Conservation (phyloP, 2,113 vertebrate genomes). For the Chaetodon auriga region DNA sequence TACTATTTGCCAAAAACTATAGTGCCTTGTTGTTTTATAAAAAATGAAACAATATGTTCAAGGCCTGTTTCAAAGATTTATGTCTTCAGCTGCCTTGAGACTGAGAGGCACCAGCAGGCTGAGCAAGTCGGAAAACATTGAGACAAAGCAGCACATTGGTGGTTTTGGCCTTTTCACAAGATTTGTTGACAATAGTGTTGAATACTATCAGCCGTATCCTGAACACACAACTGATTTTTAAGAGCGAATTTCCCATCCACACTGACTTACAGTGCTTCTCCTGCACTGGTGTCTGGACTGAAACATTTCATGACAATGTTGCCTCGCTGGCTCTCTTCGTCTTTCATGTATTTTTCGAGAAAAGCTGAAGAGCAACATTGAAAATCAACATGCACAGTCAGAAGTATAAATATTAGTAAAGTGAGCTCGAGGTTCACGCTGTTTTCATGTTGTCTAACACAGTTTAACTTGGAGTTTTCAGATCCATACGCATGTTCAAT, state of each 20-base stretch:
- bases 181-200: not conserved
- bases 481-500: not conserved
- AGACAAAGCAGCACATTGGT: not conserved
- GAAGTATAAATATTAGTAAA: constrained; percentile 36
- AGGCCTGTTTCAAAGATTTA: not conserved
- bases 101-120: constrained; percentile 1
- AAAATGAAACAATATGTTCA: constrained; percentile 8
- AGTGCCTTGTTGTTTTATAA: not conserved
- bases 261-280: not conserved
- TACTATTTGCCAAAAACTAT: not conserved
- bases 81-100: not conserved
- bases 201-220: not conserved
- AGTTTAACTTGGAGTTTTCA: constrained; percentile 7
- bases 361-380: constrained; percentile 33
- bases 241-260: not conserved
- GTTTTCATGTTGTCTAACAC: constrained; percentile 37
- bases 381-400: constrained; percentile 54
- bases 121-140: not conserved
- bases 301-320: constrained; percentile 25
- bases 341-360: constrained; percentile 12
- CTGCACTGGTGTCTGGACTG: not conserved
- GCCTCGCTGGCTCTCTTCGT: not conserved
- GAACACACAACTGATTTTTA: not conserved
- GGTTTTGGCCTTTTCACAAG: not conserved
- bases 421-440: constrained; percentile 9